phyloP scores from a whole-genome alignment of 2,113 vertebrate species.

The Irena cyanogastra region DNA sequence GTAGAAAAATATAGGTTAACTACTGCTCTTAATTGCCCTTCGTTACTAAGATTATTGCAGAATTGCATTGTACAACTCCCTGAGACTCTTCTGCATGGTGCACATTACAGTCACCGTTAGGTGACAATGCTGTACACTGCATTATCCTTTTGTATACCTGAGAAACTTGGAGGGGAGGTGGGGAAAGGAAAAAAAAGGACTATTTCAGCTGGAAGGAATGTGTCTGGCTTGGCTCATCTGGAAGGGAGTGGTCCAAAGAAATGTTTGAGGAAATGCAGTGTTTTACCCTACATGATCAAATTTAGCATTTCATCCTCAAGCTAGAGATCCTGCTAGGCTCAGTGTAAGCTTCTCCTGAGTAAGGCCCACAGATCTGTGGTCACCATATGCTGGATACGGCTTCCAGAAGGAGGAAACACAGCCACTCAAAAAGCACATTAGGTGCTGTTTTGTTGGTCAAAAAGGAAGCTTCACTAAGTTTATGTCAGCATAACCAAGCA shows the following conservation, averaged over 20 bases:
- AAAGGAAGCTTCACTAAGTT: background rate
- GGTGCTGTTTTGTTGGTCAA: background rate
- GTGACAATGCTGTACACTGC: background rate
- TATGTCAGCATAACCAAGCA: background rate
- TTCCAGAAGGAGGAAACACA: background rate
- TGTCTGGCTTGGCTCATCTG: background rate
- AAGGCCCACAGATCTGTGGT: background rate
- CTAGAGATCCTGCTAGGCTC: background rate
- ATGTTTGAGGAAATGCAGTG: background rate
- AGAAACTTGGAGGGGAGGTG: background rate
- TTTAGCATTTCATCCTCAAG: background rate
- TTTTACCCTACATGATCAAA: background rate
- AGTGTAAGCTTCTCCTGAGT: background rate
- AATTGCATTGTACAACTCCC: background rate
- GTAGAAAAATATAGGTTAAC: constrained; percentile 44
- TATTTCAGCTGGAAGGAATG: background rate
- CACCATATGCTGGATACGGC: background rate
- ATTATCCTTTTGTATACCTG: background rate
- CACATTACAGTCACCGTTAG: background rate
- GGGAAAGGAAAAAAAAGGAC: background rate
- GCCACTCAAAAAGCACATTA: background rate
- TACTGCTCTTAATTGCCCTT: constrained; percentile 40
- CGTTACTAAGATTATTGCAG: background rate
- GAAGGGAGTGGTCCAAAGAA: background rate
- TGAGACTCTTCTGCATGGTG: background rate